Evolutionary conservation across 2,888 invertebrate species (phyloP), one percentile per base, ranked within the genome.

Genomic region (Incurvaria masculella): DNA sequence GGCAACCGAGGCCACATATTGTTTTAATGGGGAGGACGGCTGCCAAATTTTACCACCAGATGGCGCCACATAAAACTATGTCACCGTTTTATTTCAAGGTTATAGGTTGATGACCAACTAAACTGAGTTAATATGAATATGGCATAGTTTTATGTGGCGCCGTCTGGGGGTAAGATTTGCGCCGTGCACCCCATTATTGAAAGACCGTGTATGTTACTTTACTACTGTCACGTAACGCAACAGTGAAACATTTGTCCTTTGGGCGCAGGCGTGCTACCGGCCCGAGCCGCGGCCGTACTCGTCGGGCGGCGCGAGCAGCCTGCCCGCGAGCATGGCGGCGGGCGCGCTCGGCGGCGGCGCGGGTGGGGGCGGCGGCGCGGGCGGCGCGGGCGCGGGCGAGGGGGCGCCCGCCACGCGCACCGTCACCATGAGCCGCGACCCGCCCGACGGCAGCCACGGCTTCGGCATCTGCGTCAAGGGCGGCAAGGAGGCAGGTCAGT

Each of bases 391-490:
- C 67, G 81, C 79, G 83, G 80, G 78, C 84, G 79, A 67, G 83
- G 81, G 72, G 81, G 90, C 90, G 71, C 82, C 91, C 60, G 81
- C 88, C 60, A 91, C 91, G 57, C 81, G 91, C 60, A 92, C 91
- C 52, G 89, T 92, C 64, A 89, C 88, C 69, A 92, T 92, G 91
- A 86, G 88, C 59, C 79, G 91, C 54, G 91, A 91, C 65, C 85
- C 85, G 47, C 86, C 88, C 52, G 89, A 90, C 64, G 86, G 86
- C 58, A 84, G 85, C 42, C 92, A 91, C 66, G 92, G 92, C 51
- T 93, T 92, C 74, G 92, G 92, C 53, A 92, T 93, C 64, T 93
- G 92, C 79, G 92, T 93, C 66, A 93, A 93, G 74, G 92, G 92
- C 62, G 92, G 92, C 58, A 91, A 91, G 76, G 91, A 92, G 71